Base-by-base conservation (phyloP, 2,888 invertebrate genomes). In the Orgyia antiqua region DNA sequence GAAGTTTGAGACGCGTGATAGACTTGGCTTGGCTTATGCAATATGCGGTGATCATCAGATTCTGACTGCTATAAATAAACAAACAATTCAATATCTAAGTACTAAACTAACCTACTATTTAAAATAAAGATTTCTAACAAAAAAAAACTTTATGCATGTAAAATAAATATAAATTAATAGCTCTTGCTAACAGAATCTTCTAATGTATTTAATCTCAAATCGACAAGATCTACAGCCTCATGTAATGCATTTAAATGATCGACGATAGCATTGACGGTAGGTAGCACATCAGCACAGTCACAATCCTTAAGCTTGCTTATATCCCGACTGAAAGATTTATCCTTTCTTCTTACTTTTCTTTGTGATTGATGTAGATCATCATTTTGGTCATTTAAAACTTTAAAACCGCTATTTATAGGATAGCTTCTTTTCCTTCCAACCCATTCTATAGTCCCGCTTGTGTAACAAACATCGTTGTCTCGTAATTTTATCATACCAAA, bases 171-270 rank as follows among this genome's bases (percentile, higher is more conserved):
- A n/a, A n/a, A n/a, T n/a, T n/a, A n/a, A n/a, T n/a, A n/a, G n/a
- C n/a, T n/a, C n/a, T n/a, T n/a, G n/a, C n/a, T n/a, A n/a, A n/a
- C n/a, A 48, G 68, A 66, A 45, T 82, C 76, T 69, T 89, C 89
- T 29, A 89, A 53, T 26, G 78, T 76, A 27, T 76, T 87, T 8
- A 90, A 67, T 41, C 89, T 73, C 48, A 89, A 65, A 47, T 89
- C 89, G 29, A 90, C 74, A 31, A 88, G 49, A 44, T 84, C 76
- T n/a, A 89, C 76, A 24, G 88, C 88, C 54, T 88, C 84, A 53
- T 88, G 87, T 6, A 89, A 65, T 8, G 86, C 86, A 68, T 87
- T 87, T 27, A 90, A 68, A 61, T 89, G 88, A 39, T 88, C 84
- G 36, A 84, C 84, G 48, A 89, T 79, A 23, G 82, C 82, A 76